These are phyloP conservation scores for Rhimphoctona megacephalus DNA, from an alignment of 2,888 invertebrate species.

Conservation along the genomic window DNA sequence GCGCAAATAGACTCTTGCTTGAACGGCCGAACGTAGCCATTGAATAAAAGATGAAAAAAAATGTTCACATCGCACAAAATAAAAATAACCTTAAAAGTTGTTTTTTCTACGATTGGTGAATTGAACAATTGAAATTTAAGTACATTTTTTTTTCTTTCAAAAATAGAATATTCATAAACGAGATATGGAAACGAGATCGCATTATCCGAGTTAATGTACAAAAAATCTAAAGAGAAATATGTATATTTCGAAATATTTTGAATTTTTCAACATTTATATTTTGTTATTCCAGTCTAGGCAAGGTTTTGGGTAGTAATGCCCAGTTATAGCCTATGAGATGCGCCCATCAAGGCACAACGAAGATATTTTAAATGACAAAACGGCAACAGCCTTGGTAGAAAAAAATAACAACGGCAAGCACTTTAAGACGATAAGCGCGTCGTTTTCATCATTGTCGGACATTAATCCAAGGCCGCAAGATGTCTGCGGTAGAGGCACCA, in stretches of 20 bases:
- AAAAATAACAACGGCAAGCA: conserved; percentile 6
- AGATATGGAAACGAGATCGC: not conserved
- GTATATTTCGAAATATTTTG: not conserved
- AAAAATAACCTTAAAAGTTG: not conserved
- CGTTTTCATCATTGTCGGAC: conserved; percentile 8
- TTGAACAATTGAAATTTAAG: not conserved
- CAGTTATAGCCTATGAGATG: conserved; percentile 80
- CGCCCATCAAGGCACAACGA: conserved; percentile 77
- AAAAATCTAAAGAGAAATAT: not conserved
- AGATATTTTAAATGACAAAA: conserved; percentile 51
- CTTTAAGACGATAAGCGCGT: not conserved
- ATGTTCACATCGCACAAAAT: not conserved
- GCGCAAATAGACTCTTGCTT: too few relatives aligned
- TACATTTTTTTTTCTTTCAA: not conserved
- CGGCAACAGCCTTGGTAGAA: conserved; percentile 27
- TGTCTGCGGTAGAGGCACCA: conserved; percentile 87
- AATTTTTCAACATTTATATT: not conserved
- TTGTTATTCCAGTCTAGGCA: conserved; percentile 47
- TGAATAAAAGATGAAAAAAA: too few relatives aligned
- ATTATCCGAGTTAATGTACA: too few relatives aligned
- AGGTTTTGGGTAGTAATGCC: conserved; percentile 78
- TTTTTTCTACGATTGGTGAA: not conserved
- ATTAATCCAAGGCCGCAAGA: conserved; percentile 71
- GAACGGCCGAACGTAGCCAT: too few relatives aligned
- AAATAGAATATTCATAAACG: not conserved